Evolutionary conservation across 2,888 invertebrate species (phyloP).

Genomic region (Diogma glabrata): DNA sequence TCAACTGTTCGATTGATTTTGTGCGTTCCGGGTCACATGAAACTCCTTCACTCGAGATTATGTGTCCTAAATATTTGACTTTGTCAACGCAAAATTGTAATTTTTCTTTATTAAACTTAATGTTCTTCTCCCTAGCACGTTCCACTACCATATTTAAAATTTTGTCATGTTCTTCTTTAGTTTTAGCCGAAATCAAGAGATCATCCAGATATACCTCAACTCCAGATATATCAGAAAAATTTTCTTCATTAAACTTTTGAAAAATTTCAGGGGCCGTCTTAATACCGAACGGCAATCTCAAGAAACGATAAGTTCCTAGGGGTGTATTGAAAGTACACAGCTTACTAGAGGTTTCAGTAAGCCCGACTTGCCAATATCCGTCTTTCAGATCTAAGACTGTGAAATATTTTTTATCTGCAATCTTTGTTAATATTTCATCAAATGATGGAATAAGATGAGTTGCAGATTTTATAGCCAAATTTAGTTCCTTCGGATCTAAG

Average conservation of each 20-base stretch:
- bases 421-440: conserved; percentile 19
- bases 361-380: conserved; percentile 15
- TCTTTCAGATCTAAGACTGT: conserved; percentile 21
- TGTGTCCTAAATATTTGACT: conserved; percentile 16
- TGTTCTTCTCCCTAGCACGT: conserved; percentile 2
- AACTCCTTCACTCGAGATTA: conserved; percentile 15
- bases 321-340: conserved; percentile 22
- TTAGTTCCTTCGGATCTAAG: conserved; percentile 11
- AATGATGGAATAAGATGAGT: conserved; percentile 14
- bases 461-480: too few species aligned
- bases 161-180: conserved; percentile 3
- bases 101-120: conserved; percentile 14
- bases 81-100: conserved; percentile 12
- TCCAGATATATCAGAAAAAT: conserved; percentile 18
- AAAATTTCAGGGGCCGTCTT: conserved; percentile 15
- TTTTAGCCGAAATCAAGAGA: conserved; percentile 6
- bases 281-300: not conserved
- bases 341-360: conserved; percentile 16
- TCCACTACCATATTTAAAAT: conserved; percentile 1
- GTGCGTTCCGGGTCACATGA: conserved; percentile 12
- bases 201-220: conserved; percentile 9
- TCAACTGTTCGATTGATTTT: conserved; percentile 14
- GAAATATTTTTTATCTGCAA: conserved; percentile 20
- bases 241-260: conserved; percentile 16
- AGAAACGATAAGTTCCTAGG: conserved; percentile 6